These are phyloP conservation scores for Ascaphus truei DNA, from an alignment of 2,113 vertebrate genomes.

Conservation along the genomic window DNA sequence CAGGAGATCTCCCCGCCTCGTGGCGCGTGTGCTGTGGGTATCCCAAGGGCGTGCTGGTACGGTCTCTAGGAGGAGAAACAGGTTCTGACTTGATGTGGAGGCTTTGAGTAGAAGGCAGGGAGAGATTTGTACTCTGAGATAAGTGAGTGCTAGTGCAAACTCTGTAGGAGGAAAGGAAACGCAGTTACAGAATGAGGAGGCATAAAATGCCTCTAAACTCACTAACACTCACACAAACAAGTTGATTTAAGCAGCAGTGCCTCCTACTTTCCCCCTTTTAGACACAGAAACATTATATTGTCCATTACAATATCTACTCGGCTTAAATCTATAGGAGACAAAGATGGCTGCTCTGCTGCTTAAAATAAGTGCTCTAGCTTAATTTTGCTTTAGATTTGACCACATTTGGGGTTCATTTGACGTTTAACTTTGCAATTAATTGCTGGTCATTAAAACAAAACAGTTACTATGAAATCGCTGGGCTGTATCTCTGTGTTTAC, in stretches of 20 bases:
- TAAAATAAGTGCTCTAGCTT: neutral
- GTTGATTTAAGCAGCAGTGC: slow-evolving; percentile 19
- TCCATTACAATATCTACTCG: too few species aligned
- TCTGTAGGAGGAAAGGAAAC: slow-evolving; percentile 98
- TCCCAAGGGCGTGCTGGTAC: slow-evolving; percentile 91
- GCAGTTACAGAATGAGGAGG: slow-evolving; percentile 87
- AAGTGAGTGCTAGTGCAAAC: slow-evolving; percentile 99
- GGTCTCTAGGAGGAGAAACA: slow-evolving; percentile 99
- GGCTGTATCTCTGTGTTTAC: too few species aligned
- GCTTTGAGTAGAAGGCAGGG: slow-evolving; percentile 99
- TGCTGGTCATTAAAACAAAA: too few species aligned
- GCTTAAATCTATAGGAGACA: too few species aligned
- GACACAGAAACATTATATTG: too few species aligned
- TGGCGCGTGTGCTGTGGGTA: slow-evolving; percentile 89
- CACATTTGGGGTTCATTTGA: too few species aligned
- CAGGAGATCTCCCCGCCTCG: slow-evolving; percentile 95
- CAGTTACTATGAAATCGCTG: too few species aligned
- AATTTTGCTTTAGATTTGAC: too few species aligned
- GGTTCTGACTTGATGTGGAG: slow-evolving; percentile 99
- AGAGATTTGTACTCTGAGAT: slow-evolving; percentile 99
- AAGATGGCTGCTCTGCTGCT: neutral
- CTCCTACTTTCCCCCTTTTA: neutral
- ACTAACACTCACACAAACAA: slow-evolving; percentile 65
- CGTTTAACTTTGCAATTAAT: too few species aligned
- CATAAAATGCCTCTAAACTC: slow-evolving; percentile 66